A percentile compares a stretch with the other conserved stretches of the same genome.
Conservation (phyloP, 1,140 invertebrate genomes). For the Chironomus tepperi region DNA sequence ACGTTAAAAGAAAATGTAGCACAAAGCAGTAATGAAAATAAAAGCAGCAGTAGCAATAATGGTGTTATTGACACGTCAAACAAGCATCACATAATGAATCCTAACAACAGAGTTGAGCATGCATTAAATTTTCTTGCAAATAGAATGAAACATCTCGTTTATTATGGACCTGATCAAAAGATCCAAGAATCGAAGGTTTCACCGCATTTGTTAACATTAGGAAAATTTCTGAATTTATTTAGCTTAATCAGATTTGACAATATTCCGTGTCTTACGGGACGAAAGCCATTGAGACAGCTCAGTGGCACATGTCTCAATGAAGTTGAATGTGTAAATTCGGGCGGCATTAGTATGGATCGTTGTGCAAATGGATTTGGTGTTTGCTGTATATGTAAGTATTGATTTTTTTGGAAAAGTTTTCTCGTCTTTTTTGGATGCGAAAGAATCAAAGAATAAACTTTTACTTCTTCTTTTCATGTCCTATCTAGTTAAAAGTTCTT, state of each 20-base stretch:
- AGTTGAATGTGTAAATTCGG: conserved; percentile 51
- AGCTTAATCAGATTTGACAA: conserved; percentile 64
- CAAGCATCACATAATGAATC: conserved; percentile 17
- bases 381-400: conserved; percentile 62
- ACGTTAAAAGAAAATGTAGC: neutral
- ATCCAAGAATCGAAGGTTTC: neutral
- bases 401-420: neutral
- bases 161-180: neutral
- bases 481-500: conserved; percentile 47
- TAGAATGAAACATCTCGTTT: neutral
- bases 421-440: neutral
- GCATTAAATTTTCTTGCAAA: conserved; percentile 16
- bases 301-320: conserved; percentile 57
- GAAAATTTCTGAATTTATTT: conserved; percentile 55
- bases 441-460: too few relatives aligned
- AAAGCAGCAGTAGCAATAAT: neutral
- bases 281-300: conserved; percentile 35
- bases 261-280: conserved; percentile 45
- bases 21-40: neutral
- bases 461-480: conserved; percentile 16
- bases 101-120: conserved; percentile 12
- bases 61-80: neutral
- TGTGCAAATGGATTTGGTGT: conserved; percentile 66
- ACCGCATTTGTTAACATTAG: neutral
- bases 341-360: conserved; percentile 51